Base-by-base conservation (phyloP, 2,797 vertebrate species). In the Margarornis squamiger region DNA sequence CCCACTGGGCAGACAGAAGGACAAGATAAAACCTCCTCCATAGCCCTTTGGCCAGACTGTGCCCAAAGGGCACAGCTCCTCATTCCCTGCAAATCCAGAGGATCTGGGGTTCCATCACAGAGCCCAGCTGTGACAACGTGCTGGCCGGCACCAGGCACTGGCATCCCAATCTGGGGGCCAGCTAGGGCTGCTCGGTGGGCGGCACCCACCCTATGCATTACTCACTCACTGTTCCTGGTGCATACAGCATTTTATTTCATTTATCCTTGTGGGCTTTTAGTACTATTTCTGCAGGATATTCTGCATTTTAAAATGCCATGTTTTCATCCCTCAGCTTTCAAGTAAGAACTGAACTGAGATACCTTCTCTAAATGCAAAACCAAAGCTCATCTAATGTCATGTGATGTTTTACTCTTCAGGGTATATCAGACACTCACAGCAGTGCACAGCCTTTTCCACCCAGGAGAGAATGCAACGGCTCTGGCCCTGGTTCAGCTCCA, bases 1-100 rank as follows among this genome's bases (percentile, higher is more conserved):
- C 39, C 29, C 36, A 18, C 19, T 7, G 8, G 22, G 32, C 1
- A 19, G 41, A 12, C 17, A 51, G 54, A 57, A 32, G 29, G 59
- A 49, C 23, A 48, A 39, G 22, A 20, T 20, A 11, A 58, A 51
- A 77, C 29, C 16, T 62, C 9, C 46, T 22, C 29, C 30, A 1
- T 7, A 87, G n/a, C 3, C 10, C 17, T 57, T 7, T 6, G n/a
- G 46, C 19, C 41, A 29, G 57, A 7, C 32, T 22, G 1, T 10
- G 19, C 12, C 24, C 34, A 5, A 16, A 26, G 26, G 15, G 6
- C 5, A 6, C 2, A 8, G 9, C 5, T n/a, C 3, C 15, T 41
- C 11, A 13, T 8, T n/a, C 36, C 22, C 52, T 10, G 20, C 2
- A 21, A 39, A 15, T 1, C 12, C 65, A 12, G 10, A 12, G 38